phyloP scores from a whole-genome alignment of 2,888 invertebrate genomes.

The Escarpia spicata region DNA sequence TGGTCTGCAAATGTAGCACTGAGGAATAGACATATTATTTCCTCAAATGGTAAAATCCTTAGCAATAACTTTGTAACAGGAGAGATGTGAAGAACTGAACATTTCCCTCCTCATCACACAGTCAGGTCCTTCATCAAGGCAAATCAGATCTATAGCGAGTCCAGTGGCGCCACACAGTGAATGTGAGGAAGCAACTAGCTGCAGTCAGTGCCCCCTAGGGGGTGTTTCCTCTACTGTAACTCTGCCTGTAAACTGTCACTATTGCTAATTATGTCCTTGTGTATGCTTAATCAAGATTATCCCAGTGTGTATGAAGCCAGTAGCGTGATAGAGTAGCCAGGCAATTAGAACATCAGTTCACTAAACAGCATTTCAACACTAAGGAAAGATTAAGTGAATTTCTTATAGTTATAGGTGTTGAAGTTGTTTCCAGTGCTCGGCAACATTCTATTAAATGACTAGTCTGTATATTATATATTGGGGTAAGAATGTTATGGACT shows the following conservation, averaged over 20 bases:
- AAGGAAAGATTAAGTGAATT: background rate
- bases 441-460: too few relatives aligned
- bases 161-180: slow-evolving; percentile 6
- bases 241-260: background rate
- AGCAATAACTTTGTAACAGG: too few relatives aligned
- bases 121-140: too few relatives aligned
- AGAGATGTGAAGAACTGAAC: too few relatives aligned
- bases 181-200: background rate
- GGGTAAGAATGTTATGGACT: too few relatives aligned
- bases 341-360: background rate
- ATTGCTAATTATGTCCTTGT: background rate
- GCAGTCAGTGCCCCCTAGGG: background rate
- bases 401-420: too few relatives aligned
- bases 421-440: too few relatives aligned
- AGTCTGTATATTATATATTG: too few relatives aligned
- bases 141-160: background rate
- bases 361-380: background rate
- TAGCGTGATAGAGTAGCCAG: background rate
- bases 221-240: too few relatives aligned
- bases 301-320: background rate
- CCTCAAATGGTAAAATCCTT: too few relatives aligned
- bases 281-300: background rate
- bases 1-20: too few relatives aligned
- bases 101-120: background rate
- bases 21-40: too few relatives aligned